Evolutionary conservation across 2,113 vertebrate species (phyloP), one percentile per base, ranked within the genome.

Genomic region (Archilochus colubris): DNA sequence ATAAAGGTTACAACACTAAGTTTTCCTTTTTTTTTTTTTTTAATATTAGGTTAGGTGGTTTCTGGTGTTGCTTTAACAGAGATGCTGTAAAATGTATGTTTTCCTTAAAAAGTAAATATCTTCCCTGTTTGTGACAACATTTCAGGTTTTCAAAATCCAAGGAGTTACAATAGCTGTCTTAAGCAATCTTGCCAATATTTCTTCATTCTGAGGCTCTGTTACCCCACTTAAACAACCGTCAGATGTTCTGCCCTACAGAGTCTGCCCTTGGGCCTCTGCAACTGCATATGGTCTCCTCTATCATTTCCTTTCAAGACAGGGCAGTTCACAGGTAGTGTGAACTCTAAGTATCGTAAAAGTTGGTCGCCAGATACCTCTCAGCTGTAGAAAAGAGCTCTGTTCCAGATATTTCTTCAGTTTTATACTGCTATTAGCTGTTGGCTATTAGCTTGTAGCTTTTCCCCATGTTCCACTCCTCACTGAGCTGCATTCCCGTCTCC

Each of bases 131-230:
- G 9, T 53, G 67, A 48, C 59, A 81, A 53, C 31, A 28, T 53
- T 67, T 55, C 48, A 88, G 64, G 31, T 85, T 95, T 95, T 90
- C 84, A 90, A 91, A 91, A 86, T 94, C 24, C 46, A 53, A 27
- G 50, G 73, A 80, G 43, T 89, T 91, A 75, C 68, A 70, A 58
- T 63, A 86, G 36, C 24, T 31, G 3, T 81, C 76, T 94, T 91
- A 72, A 70, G 90, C 44, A 93, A 93, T 72, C 44, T 54, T 79
- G 30, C 36, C 30, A 46, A 19, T 63, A 72, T 95, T 95, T 90
- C 82, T 83, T 91, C 76, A 95, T 80, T 80, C 36, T 20, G 22
- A 50, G 81, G 7, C 54, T 76, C 86, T 68, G 48, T 96, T 93
- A 54, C 81, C 28, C 36, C 74, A 51, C 50, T 78, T 30, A n/a